Evolutionary conservation across 2,888 invertebrate species (phyloP).

Genomic region (Stenchaetothrips biformis): DNA sequence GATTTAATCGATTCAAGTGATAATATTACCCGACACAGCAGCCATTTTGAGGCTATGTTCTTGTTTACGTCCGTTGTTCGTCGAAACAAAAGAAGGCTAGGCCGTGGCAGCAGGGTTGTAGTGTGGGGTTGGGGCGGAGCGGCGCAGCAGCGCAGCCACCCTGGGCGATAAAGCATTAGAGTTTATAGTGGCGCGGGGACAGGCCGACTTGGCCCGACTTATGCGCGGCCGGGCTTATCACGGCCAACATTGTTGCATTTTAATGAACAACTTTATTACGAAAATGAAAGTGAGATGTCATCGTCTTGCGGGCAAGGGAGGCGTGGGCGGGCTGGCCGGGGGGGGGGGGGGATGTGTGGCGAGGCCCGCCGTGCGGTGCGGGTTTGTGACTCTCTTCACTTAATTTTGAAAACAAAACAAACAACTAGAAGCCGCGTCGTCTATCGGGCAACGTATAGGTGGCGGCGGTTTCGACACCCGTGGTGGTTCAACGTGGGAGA

Average conservation of each 20-base stretch:
- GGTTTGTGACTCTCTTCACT: background rate
- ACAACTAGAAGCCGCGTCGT: background rate
- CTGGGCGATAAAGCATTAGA: conserved; percentile 5
- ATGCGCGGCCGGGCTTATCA: conserved; percentile 4
- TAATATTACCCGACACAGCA: too few relatives aligned
- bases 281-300: conserved; percentile 24
- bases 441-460: too few relatives aligned
- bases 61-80: too few relatives aligned
- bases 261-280: conserved; percentile 16
- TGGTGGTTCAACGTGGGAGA: too few relatives aligned
- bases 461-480: too few relatives aligned
- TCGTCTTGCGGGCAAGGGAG: background rate
- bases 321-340: background rate
- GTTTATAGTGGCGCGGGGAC: conserved; percentile 5
- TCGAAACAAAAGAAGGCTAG: too few relatives aligned
- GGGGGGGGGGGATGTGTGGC: background rate
- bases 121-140: too few relatives aligned
- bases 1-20: too few relatives aligned
- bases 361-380: too few relatives aligned
- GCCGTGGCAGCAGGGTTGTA: too few relatives aligned
- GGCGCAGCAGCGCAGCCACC: background rate
- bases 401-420: background rate
- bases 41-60: too few relatives aligned
- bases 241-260: conserved; percentile 17
- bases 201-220: background rate